Evolutionary conservation across 2,113 vertebrate species (phyloP).

Genomic region (Ariopsis seemanni): DNA sequence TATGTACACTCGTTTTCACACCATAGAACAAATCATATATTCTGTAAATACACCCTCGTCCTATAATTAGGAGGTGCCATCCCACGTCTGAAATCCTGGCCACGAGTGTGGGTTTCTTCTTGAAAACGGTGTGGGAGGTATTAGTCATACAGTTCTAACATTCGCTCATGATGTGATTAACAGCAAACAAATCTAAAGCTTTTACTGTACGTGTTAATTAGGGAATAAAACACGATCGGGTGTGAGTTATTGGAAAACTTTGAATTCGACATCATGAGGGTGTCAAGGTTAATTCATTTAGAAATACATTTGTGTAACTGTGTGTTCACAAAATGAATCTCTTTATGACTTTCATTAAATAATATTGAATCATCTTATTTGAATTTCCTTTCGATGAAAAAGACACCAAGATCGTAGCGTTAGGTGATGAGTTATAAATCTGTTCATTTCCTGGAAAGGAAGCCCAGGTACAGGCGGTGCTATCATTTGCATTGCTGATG

Average conservation of each 20-base stretch:
- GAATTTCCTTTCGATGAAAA: background rate
- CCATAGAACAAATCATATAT: background rate
- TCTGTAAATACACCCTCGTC: background rate
- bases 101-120: background rate
- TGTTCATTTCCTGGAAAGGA: background rate
- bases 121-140: background rate
- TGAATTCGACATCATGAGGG: background rate
- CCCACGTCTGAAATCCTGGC: background rate
- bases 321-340: background rate
- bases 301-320: background rate
- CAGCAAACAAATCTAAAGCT: background rate
- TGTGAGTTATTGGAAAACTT: background rate
- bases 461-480: background rate
- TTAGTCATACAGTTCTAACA: conserved; percentile 2
- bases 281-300: background rate
- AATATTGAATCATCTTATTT: background rate
- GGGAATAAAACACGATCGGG: background rate
- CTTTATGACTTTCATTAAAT: background rate
- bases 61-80: background rate
- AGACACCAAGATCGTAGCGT: background rate
- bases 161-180: background rate
- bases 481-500: conserved; percentile 14
- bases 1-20: background rate
- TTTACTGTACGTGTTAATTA: background rate
- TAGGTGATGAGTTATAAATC: background rate